Base-by-base conservation (phyloP, 2,888 invertebrate species). In the Aelia acuminata region DNA sequence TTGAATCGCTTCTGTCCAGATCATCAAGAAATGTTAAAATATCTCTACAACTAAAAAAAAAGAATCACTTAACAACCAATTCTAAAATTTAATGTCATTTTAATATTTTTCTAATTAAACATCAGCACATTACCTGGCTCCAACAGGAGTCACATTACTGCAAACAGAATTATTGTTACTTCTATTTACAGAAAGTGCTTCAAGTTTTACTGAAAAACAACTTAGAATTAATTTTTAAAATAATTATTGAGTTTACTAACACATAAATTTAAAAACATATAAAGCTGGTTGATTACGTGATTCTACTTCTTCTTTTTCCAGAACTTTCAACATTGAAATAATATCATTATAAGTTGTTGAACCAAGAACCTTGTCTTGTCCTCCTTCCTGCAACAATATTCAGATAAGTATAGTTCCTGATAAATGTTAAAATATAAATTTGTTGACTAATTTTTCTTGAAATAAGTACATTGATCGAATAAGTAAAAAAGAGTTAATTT, bases 21-120 rank as follows among this genome's bases (percentile, higher is more conserved):
- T 95, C 94, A 91, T 95, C 95, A 90, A 95, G 91, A 91, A 94
- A 95, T 88, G 94, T 93, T 87, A 95, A 93, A 90, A 95, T 94
- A 91, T 95, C 94, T 92, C 95, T 95, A 92, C 92, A 94, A 92
- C 89, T 90, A 49, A 88, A 88, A 85, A 75, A n/a, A 90, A 43
- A 89, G 86, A 88, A 85, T 85, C 57, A 50, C 53, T 88, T 75
- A 80, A 80, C 18, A 8, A 11, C 26, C n/a, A 85, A 53, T 39
- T 39, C 31, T 20, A n/a, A 47, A 35, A 84, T 26, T 47, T 3
- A n/a, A n/a, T 70, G 18, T n/a, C n/a, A n/a, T n/a, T n/a, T n/a
- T n/a, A n/a, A n/a, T n/a, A n/a, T n/a, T n/a, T n/a, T n/a, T n/a
- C n/a, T n/a, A n/a, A n/a, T n/a, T n/a, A 0, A 43, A 39, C 4